A percentile compares a stretch with the other conserved stretches of the same genome.
Conservation (phyloP, 2,888 invertebrate genomes). For the Hymenopus coronatus region DNA sequence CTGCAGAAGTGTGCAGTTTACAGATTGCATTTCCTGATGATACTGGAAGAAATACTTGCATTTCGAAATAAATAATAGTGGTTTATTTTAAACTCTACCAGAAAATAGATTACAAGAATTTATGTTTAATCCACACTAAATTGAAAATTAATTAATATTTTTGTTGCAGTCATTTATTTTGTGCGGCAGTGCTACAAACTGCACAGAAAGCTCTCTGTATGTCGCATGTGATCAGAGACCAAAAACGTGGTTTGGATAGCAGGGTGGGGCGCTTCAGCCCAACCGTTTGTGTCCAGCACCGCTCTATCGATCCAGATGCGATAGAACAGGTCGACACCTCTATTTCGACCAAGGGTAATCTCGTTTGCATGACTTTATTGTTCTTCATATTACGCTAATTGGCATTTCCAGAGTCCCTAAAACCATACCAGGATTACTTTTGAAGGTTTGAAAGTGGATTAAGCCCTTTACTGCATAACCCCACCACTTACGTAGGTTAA, state of each 20-base stretch:
- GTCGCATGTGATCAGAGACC: neutral
- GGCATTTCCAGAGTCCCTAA: no score
- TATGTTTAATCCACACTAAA: neutral
- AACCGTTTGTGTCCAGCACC: neutral
- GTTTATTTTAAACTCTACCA: no score
- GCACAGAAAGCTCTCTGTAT: neutral
- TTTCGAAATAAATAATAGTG: no score
- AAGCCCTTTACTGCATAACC: no score
- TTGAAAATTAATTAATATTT: neutral
- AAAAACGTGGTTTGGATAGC: neutral
- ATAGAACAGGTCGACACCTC: neutral
- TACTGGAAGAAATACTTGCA: no score
- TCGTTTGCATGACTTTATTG: neutral
- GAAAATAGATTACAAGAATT: no score
- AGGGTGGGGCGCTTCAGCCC: neutral
- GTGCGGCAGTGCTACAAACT: neutral
- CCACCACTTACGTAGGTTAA: no score
- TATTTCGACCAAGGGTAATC: neutral
- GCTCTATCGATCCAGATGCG: neutral
- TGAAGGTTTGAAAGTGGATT: no score
- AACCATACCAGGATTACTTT: no score
- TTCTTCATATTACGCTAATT: neutral
- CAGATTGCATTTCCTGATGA: no score
- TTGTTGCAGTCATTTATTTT: neutral
- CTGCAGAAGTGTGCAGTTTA: no score